Evolutionary conservation across 2,888 invertebrate genomes (phyloP).

Genomic region (Lepidocyrtoides sp.): DNA sequence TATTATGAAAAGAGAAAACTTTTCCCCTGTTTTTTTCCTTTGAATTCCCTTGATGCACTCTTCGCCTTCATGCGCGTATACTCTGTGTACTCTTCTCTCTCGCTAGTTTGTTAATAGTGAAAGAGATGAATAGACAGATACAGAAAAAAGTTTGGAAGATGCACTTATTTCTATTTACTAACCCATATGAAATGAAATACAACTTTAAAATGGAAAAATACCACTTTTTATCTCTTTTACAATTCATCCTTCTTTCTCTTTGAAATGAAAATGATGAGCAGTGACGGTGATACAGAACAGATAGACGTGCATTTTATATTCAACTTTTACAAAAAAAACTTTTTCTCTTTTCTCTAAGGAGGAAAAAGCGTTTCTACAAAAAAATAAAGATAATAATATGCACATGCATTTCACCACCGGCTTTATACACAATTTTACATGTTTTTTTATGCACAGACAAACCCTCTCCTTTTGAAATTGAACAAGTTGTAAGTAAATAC

Average conservation of each 20-base stretch:
- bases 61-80: no score
- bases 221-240: background rate
- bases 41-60: slow-evolving; percentile 60
- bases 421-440: slow-evolving; percentile 1
- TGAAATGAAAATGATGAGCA: slow-evolving; percentile 37
- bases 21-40: slow-evolving; percentile 39
- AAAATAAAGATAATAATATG: slow-evolving; percentile 39
- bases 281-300: slow-evolving; percentile 40
- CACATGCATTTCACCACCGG: background rate
- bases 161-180: slow-evolving; percentile 27
- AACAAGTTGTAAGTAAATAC: no score
- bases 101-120: no score
- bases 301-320: background rate
- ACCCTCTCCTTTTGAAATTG: slow-evolving; percentile 5
- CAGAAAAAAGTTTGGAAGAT: background rate
- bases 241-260: slow-evolving; percentile 24
- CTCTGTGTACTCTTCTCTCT: no score
- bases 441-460: no score
- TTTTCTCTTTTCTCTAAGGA: slow-evolving; percentile 42
- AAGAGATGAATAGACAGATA: background rate
- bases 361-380: slow-evolving; percentile 4
- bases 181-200: background rate
- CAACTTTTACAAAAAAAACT: slow-evolving; percentile 14
- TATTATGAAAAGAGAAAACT: slow-evolving; percentile 49
- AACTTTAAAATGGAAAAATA: no score